Percentiles rank a stretch among this genome's conserved stretches.
Evolutionary conservation across 2,797 vertebrate genomes (phyloP).

Genomic region (Thripadectes ignobilis): DNA sequence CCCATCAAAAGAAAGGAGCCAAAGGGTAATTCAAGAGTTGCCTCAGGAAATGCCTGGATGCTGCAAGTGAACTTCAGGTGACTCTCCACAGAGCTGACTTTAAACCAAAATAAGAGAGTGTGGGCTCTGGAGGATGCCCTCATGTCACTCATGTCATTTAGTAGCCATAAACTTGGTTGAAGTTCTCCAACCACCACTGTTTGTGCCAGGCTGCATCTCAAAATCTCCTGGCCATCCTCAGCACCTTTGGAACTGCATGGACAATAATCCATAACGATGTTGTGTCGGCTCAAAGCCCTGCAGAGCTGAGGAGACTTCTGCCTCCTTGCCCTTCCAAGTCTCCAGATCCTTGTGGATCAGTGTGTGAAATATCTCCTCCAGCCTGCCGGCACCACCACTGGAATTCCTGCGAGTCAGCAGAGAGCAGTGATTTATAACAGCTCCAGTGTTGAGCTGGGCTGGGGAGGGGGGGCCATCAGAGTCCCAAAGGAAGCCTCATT

Average conservation of each 20-base stretch:
- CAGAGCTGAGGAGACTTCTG: background rate
- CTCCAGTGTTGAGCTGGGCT: background rate
- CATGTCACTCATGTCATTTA: background rate
- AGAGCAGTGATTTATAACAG: constrained; percentile 2
- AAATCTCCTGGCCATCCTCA: background rate
- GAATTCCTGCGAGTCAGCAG: background rate
- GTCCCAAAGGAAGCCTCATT: constrained; percentile 33
- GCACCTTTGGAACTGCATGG: background rate
- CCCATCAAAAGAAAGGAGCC: background rate
- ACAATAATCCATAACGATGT: too few species aligned
- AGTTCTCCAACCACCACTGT: background rate
- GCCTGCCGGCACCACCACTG: background rate
- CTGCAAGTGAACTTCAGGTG: background rate
- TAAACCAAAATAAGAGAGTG: background rate
- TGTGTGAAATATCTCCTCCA: background rate
- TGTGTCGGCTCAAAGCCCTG: background rate
- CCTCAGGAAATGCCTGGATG: background rate
- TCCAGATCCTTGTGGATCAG: accelerated
- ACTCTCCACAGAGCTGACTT: background rate
- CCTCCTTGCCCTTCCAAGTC: background rate
- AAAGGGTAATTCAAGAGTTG: background rate
- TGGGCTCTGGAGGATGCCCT: background rate
- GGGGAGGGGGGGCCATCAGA: background rate
- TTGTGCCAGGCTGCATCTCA: background rate
- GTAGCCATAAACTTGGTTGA: background rate